These are phyloP conservation scores for Odontothrips loti DNA, from an alignment of 2,888 invertebrate species.

Conservation along the genomic window DNA sequence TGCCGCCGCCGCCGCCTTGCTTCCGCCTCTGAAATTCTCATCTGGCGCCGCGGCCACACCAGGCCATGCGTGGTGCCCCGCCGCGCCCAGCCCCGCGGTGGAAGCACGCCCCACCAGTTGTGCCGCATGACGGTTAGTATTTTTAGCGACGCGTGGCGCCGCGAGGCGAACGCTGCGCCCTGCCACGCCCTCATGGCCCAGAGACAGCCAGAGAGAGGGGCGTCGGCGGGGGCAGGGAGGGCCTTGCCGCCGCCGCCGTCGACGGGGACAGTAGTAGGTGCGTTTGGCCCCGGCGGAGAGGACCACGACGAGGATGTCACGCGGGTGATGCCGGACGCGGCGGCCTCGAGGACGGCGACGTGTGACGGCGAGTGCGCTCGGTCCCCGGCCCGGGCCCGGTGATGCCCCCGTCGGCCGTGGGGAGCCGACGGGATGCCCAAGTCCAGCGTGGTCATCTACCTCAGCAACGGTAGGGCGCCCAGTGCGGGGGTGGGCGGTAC, in stretches of 20 bases:
- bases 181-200: not conserved
- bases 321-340: not conserved
- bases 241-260: not conserved
- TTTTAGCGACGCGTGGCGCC: too few species aligned
- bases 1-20: not conserved
- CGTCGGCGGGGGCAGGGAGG: not conserved
- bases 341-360: too few species aligned
- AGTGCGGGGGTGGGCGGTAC: too few species aligned
- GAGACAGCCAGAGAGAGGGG: not conserved
- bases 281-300: not conserved
- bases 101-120: too few species aligned
- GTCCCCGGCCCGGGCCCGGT: too few species aligned
- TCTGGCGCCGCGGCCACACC: not conserved
- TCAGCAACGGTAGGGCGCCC: not conserved
- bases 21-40: too few species aligned
- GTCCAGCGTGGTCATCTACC: conserved; percentile 1
- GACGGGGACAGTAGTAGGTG: not conserved
- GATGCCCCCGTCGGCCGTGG: too few species aligned
- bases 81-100: too few species aligned
- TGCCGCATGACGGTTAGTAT: too few species aligned
- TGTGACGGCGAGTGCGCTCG: too few species aligned
- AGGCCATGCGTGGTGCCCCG: not conserved
- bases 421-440: not conserved
- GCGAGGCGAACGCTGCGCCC: not conserved
- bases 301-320: not conserved